Evolutionary conservation across 2,113 vertebrate genomes (phyloP), one percentile per base, ranked within the genome.

Genomic region (Dermatemys mawii): DNA sequence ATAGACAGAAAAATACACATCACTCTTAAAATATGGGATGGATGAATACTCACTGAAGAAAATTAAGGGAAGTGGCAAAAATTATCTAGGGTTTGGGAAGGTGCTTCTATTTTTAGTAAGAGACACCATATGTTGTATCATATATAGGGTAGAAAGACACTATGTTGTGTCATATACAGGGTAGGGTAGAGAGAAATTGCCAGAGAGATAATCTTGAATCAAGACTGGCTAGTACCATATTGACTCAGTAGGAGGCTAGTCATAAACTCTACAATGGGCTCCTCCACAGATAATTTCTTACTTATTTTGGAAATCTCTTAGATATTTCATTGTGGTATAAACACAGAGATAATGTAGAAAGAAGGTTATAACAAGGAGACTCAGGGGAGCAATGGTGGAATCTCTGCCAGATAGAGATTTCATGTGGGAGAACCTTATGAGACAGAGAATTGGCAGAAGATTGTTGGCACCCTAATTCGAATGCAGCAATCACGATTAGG

Each of bases 381-480:
- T 41, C 10, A 41, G 38, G n/a, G 11, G 38, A 41, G 21, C 21
- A 26, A 26, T 41, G 19, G 67, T 41, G 19, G 22, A 87, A 49
- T 53, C 60, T 86, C 2, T 51, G 29, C 75, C 4, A 86, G 41
- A 75, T 75, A 87, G 5, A 89, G 63, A 46, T 85, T 91, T 46
- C 1, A 41, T 22, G 10, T 41, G 2, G 3, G 29, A 35, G 3
- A 80, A 49, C 16, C 6, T 4, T 50, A 8, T 84, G 19, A n/a
- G 49, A 83, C 53, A 67, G 81, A 67, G 75, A 60, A 11, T 48
- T 88, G 1, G 2, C 79, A 60, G 90, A 46, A 27, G 81, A 88
- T 3, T 50, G 75, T 17, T 2, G 1, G 2, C 44, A 3, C 8
- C 27, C 6, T 78, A 22, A 24, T 86, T 8, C 0, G 50, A 38